These are phyloP conservation scores for Diglossa cyanea DNA, from an alignment of 2,797 vertebrate species.

Conservation along the genomic window DNA sequence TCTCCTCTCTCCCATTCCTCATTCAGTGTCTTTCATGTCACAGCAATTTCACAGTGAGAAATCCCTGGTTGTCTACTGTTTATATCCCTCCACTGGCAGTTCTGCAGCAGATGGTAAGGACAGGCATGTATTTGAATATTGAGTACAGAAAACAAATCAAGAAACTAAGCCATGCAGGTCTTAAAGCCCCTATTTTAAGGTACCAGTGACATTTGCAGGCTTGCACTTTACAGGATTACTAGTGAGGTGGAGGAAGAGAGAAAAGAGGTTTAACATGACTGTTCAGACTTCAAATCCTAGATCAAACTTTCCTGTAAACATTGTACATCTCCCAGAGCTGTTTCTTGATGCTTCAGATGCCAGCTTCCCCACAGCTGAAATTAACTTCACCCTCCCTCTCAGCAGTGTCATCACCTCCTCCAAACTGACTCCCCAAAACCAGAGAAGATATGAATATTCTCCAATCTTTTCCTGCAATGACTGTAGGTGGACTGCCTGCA, in stretches of 20 bases:
- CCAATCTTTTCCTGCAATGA: not conserved
- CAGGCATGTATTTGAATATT: not conserved
- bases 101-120: constrained; percentile 16
- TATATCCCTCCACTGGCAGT: not conserved
- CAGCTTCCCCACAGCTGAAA: not conserved
- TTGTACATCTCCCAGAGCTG: not conserved
- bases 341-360: not conserved
- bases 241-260: not conserved
- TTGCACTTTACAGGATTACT: not conserved
- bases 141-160: not conserved
- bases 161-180: not conserved
- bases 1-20: not conserved
- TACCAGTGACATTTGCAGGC: not conserved
- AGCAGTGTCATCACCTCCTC: constrained; percentile 30
- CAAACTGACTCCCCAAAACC: not conserved
- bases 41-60: not conserved
- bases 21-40: not conserved
- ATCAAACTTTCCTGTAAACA: not conserved
- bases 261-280: not conserved
- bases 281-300: not conserved
- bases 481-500: constrained; percentile 44
- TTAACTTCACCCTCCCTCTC: constrained; percentile 15
- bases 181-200: constrained; percentile 14
- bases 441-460: constrained; percentile 18
- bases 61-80: not conserved